These are phyloP conservation scores for Pollimyrus isidori DNA, from an alignment of 2,113 vertebrate genomes.

Conservation along the genomic window DNA sequence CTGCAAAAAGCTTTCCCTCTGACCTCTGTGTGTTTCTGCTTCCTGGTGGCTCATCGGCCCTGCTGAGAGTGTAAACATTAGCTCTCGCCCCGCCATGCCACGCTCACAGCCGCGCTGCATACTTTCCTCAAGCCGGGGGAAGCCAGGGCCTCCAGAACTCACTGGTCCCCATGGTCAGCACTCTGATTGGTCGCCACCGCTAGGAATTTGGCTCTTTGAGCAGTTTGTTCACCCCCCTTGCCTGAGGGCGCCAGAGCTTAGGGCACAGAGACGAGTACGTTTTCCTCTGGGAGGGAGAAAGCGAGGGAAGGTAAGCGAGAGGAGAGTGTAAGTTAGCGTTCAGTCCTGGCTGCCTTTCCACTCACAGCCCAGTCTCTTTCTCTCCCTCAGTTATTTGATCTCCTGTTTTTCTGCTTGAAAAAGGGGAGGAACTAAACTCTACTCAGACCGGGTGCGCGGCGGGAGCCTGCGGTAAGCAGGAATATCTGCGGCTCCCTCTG, in stretches of 20 bases:
- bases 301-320: not conserved
- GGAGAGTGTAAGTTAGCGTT: constrained; percentile 3
- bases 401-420: constrained; percentile 29
- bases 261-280: constrained; percentile 38
- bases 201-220: constrained; percentile 69
- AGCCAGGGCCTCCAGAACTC: constrained; percentile 46
- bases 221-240: constrained; percentile 45
- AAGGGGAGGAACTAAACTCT: constrained; percentile 52
- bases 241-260: constrained; percentile 45
- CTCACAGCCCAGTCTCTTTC: not conserved
- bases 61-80: not conserved
- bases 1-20: not conserved
- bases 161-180: constrained; percentile 50
- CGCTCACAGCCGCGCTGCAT: not conserved
- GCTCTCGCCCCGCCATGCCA: not conserved
- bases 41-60: not conserved
- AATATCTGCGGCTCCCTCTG: constrained; percentile 39
- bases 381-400: constrained; percentile 9
- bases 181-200: constrained; percentile 60
- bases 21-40: not conserved
- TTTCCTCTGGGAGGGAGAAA: constrained; percentile 41
- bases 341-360: not conserved
- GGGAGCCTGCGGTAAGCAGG: constrained; percentile 41
- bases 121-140: not conserved
- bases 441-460: constrained; percentile 46